phyloP scores from a whole-genome alignment of 2,113 vertebrate genomes.

The Oncorhynchus kisutch region DNA sequence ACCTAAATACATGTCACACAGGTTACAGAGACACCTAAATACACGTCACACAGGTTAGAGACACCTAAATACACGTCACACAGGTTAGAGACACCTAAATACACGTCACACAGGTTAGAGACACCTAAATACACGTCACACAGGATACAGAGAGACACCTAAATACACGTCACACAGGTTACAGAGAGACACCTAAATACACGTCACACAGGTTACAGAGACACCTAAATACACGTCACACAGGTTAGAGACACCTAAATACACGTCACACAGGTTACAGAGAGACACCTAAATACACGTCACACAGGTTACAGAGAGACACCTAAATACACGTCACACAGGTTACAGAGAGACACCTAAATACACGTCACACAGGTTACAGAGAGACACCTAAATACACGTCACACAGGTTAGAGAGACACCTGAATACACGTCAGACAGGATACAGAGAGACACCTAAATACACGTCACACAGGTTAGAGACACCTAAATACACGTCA shows the following conservation, averaged over 20 bases:
- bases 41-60: too few relatives aligned
- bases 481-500: background rate
- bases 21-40: background rate
- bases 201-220: too few relatives aligned
- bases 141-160: too few relatives aligned
- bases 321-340: background rate
- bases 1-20: background rate
- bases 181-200: background rate
- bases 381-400: background rate
- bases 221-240: background rate
- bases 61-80: background rate
- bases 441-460: background rate
- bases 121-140: background rate
- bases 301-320: too few relatives aligned
- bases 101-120: too few relatives aligned
- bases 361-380: too few relatives aligned
- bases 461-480: too few relatives aligned
- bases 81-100: background rate
- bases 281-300: background rate
- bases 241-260: background rate
- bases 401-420: too few relatives aligned
- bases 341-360: background rate
- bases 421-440: too few relatives aligned
- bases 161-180: background rate
- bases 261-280: too few relatives aligned